Base-by-base conservation (phyloP, 2,888 invertebrate genomes). In the Drosophila niveifrons region DNA sequence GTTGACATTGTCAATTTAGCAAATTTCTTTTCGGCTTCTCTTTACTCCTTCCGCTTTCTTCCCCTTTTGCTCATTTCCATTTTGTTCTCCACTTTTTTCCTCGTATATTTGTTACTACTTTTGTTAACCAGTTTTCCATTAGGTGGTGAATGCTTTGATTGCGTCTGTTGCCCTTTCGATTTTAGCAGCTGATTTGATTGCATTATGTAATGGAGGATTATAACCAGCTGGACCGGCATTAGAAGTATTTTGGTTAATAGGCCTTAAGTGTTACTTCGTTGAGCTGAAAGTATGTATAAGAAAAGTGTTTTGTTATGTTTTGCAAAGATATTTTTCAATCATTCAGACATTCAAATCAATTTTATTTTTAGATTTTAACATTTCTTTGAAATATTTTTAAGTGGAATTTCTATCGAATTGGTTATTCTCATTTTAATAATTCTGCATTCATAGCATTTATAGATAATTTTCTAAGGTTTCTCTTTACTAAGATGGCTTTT, bases 1-100 rank as follows among this genome's bases (percentile, higher is more conserved):
- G 73, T 84, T 80, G 72, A 71, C 78, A 78, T 73, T 78, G 73
- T 75, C 88, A 87, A 84, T 89, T 85, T 85, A 70, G 65, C 70
- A 75, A 75, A 75, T 68, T 79, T 82, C 36, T 29, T 48, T 46
- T 41, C 57, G n/a, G n/a, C 41, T 64, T 36, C 50, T 11, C 29
- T 43, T 47, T 17, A 17, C 34, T 29, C n/a, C 18, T 39, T 13
- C 17, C 2, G 1, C 10, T 34, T 9, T 10, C 31, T n/a, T 11
- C 3, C 6, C 36, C 50, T 11, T 17, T 39, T 39, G 13, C 23
- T 23, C 41, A n/a, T 31, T 41, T 15, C 18, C 3, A 3, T 11
- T 28, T 10, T 11, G 8, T 36, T 34, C 31, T 23, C n/a, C 31
- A 15, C n/a, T 17, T 34, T 31, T 23, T 36, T 36, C 23, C 3